Percentiles rank a stretch among this genome's conserved stretches.
Evolutionary conservation across 2,113 vertebrate species (phyloP).

Genomic region (Seriola aureovittata): DNA sequence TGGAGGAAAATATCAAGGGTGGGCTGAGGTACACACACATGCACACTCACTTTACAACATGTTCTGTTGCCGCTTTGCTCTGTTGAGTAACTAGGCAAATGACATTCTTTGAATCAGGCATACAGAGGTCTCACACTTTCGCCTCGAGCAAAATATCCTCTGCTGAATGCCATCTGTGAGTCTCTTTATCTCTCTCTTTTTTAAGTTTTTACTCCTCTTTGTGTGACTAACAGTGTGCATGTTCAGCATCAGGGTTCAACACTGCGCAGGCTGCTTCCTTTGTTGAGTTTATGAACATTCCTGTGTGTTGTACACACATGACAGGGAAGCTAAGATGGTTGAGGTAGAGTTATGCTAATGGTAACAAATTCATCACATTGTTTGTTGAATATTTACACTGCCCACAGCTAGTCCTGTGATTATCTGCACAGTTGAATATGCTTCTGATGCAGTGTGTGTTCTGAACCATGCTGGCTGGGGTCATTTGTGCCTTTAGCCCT

Average conservation of each 20-base stretch:
- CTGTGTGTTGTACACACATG: background rate
- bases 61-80: constrained; percentile 40
- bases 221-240: constrained; percentile 25
- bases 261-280: background rate
- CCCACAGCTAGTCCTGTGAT: constrained; percentile 14
- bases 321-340: background rate
- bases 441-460: constrained; percentile 21
- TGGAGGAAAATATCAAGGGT: constrained; percentile 59
- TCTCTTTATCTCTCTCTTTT: background rate
- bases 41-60: constrained; percentile 5
- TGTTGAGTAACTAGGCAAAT: constrained; percentile 64
- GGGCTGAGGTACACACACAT: constrained; percentile 18
- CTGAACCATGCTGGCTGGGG: constrained; percentile 31
- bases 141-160: constrained; percentile 59
- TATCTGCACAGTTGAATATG: constrained; percentile 17
- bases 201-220: constrained; percentile 6
- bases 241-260: constrained; percentile 3
- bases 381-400: constrained; percentile 19
- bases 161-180: constrained; percentile 68
- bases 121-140: constrained; percentile 59
- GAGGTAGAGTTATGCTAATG: background rate
- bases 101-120: constrained; percentile 56
- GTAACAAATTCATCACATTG: background rate
- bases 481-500: constrained; percentile 38
- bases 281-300: background rate